Base-by-base conservation (phyloP, 2,113 vertebrate species). In the Xerus inauris region DNA sequence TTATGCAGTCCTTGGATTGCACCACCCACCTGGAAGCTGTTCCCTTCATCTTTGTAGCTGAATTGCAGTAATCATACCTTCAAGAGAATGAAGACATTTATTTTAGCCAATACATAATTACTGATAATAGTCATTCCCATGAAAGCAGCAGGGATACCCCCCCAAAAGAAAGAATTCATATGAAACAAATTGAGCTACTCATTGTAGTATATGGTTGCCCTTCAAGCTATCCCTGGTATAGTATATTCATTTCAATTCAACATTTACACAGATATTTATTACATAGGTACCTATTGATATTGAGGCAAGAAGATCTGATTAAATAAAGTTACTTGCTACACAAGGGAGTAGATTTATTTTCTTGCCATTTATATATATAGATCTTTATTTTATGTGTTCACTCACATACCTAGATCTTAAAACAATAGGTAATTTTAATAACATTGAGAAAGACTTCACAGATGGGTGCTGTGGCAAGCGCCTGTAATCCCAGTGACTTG, bases 321-420 rank as follows among this genome's bases (percentile, higher is more conserved):
- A 92, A 65, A 79, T 79, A 14, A 79, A 84, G 67, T 32, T 95
- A 67, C 45, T 80, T 83, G 2, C 19, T 67, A 8, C 38, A 22
- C 1, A 38, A 7, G 76, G 47, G 13, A 69, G 26, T 64, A 54
- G 49, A 54, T 69, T 84, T 94, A 4, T 89, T 94, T 5, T 45
- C 93, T 67, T 49, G 28, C 20, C 16, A 91, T 83, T 93, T 94
- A 96, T 86, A 40, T 91, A 40, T 45, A 83, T 83, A 26, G 9
- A 8, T 4, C 47, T 45, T 92, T 83, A 7, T 32, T 89, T 88
- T 38, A 16, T 40, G 45, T 59, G 8, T 40, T 54, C 11, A 54
- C 59, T 94, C 32, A 19, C 6, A 69, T 28, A 57, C 17, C 4
- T n/a, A 71, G 16, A 38, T 3, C 40, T 69, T 76, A 30, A 57